Evolutionary conservation across 2,888 invertebrate genomes (phyloP).

Genomic region (Proisotoma minuta): DNA sequence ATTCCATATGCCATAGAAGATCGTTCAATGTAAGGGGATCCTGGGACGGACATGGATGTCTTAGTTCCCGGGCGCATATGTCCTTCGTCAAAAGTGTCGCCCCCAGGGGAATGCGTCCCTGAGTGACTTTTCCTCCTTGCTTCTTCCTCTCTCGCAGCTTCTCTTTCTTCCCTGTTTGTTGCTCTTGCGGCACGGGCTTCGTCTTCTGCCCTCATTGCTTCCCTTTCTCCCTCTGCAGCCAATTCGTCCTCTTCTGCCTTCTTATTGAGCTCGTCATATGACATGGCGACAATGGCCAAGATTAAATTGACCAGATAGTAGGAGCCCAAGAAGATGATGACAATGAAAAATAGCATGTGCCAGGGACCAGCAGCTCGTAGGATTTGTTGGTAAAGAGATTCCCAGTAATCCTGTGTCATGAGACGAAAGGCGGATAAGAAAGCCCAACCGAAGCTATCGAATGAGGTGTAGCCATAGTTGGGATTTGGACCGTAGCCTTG

Average conservation of each 20-base stretch:
- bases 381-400: constrained; percentile 92
- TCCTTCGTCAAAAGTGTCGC: background rate
- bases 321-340: constrained; percentile 97
- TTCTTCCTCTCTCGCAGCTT: constrained; percentile 68
- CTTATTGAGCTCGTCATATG: constrained; percentile 97
- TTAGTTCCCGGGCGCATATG: background rate
- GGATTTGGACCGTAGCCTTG: constrained; percentile 91
- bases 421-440: constrained; percentile 93
- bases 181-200: constrained; percentile 14
- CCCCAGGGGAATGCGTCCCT: background rate
- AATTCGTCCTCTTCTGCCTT: constrained; percentile 90
- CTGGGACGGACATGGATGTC: constrained; percentile 2
- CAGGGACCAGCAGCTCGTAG: constrained; percentile 91
- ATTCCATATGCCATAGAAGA: background rate
- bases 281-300: constrained; percentile 99
- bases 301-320: constrained; percentile 99
- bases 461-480: constrained; percentile 94
- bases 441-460: constrained; percentile 97
- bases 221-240: constrained; percentile 78
- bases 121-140: background rate
- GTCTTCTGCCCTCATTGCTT: constrained; percentile 61
- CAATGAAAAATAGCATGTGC: constrained; percentile 97
- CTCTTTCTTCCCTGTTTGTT: constrained; percentile 48
- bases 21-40: background rate
- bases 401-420: constrained; percentile 99